These are phyloP conservation scores for Cheilosia urbana DNA, from an alignment of 2,888 invertebrate genomes.

Conservation along the genomic window DNA sequence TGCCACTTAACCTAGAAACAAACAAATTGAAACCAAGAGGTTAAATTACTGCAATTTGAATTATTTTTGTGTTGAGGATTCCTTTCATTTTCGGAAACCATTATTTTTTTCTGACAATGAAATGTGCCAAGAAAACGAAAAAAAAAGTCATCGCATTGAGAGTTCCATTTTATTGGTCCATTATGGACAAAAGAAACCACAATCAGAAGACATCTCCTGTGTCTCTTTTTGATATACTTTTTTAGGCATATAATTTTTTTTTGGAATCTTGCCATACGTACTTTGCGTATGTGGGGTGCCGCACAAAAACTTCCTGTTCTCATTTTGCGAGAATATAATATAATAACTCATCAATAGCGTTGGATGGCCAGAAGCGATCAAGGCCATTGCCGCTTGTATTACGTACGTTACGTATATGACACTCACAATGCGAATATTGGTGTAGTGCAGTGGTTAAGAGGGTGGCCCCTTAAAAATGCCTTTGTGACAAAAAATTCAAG, in stretches of 20 bases:
- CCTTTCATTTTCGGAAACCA: slow-evolving; percentile 25
- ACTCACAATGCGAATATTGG: background rate
- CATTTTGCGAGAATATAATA: background rate
- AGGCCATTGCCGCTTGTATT: slow-evolving; percentile 13
- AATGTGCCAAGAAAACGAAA: slow-evolving; percentile 26
- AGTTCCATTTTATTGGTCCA: slow-evolving; percentile 35
- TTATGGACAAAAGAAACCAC: slow-evolving; percentile 27
- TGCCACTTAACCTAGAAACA: slow-evolving; percentile 33
- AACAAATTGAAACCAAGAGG: background rate
- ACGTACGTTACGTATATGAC: background rate
- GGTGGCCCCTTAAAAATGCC: slow-evolving; percentile 7
- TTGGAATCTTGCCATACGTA: slow-evolving; percentile 59
- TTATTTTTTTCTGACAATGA: slow-evolving; percentile 34
- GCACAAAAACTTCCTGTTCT: slow-evolving; percentile 19
- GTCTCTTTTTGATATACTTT: background rate
- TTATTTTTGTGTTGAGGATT: background rate
- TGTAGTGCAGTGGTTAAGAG: background rate
- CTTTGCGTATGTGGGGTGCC: slow-evolving; percentile 30
- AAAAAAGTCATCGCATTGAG: slow-evolving; percentile 44
- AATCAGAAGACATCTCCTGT: background rate
- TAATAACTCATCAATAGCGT: slow-evolving; percentile 15
- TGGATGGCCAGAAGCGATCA: slow-evolving; percentile 17
- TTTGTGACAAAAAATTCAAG: slow-evolving; percentile 9
- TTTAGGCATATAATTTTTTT: background rate
- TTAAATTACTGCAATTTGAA: slow-evolving; percentile 27